Evolutionary conservation across 2,797 vertebrate species (phyloP).

Genomic region (Aulostomus chinensis): DNA sequence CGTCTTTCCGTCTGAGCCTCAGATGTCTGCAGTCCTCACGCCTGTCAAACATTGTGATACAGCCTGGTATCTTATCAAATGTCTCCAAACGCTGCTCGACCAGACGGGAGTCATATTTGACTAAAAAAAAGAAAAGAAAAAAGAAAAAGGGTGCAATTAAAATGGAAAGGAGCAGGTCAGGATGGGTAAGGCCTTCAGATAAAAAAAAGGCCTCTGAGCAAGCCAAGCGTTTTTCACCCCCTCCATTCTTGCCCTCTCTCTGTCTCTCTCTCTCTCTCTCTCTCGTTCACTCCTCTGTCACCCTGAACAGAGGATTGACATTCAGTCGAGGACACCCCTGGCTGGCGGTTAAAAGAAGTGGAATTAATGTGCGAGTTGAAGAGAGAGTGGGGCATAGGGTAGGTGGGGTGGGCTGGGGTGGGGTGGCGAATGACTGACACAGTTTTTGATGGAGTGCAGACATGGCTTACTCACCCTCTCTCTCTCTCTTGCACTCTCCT

Average conservation of each 20-base stretch:
- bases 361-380: slow-evolving; percentile 75
- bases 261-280: slow-evolving; percentile 32
- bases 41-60: slow-evolving; percentile 39
- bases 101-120: slow-evolving; percentile 46
- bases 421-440: slow-evolving; percentile 70
- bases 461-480: slow-evolving; percentile 69
- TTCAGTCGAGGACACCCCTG: slow-evolving; percentile 76
- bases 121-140: too few relatives aligned
- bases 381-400: slow-evolving; percentile 42
- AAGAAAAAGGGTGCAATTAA: slow-evolving; percentile 54
- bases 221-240: slow-evolving; percentile 43
- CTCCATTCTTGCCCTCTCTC: slow-evolving; percentile 11
- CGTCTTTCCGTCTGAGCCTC: slow-evolving; percentile 32
- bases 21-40: slow-evolving; percentile 41
- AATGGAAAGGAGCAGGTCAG: slow-evolving; percentile 61
- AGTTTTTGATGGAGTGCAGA: slow-evolving; percentile 78
- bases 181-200: slow-evolving; percentile 63
- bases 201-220: slow-evolving; percentile 43
- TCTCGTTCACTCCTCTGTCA: slow-evolving; percentile 63
- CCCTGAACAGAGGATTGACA: slow-evolving; percentile 75
- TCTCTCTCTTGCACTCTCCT: not conserved
- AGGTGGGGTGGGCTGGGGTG: slow-evolving; percentile 38
- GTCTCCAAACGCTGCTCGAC: slow-evolving; percentile 55
- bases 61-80: slow-evolving; percentile 47
- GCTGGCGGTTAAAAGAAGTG: slow-evolving; percentile 76